Evolutionary conservation across 2,888 invertebrate genomes (phyloP).

Genomic region (Plemyria rubiginata): DNA sequence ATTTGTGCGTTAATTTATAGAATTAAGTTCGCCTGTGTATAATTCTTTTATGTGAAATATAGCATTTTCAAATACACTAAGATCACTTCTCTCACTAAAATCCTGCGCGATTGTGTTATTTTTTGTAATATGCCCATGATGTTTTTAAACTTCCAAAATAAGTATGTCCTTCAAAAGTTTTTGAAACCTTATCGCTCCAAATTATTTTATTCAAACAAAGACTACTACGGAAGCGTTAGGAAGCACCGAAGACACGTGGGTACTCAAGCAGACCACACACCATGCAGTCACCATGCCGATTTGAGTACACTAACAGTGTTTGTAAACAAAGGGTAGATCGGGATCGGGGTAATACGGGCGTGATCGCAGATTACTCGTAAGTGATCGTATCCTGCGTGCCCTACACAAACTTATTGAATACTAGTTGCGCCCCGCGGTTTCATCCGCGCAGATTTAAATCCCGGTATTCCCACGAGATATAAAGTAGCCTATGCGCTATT

Average conservation of each 20-base stretch:
- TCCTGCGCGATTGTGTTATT: no score
- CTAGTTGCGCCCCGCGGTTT: no score
- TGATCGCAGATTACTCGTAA: constrained; percentile 37
- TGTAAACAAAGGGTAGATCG: constrained; percentile 37
- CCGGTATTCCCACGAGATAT: no score
- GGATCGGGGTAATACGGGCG: constrained; percentile 38
- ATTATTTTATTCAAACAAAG: constrained; percentile 27
- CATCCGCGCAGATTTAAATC: no score
- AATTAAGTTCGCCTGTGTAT: no score
- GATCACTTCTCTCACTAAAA: no score
- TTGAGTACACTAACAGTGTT: constrained; percentile 24
- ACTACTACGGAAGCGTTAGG: constrained; percentile 36
- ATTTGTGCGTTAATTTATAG: no score
- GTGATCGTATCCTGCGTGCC: constrained; percentile 26
- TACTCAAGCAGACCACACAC: constrained; percentile 39
- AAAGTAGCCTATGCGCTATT: no score
- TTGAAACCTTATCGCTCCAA: constrained; percentile 24
- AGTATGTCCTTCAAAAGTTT: neutral
- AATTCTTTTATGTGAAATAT: no score
- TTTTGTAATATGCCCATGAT: no score
- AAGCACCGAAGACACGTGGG: constrained; percentile 37
- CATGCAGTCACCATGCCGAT: constrained; percentile 7
- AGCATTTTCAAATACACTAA: no score
- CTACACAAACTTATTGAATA: constrained; percentile 2
- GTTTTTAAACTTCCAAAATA: no score